Conservation (phyloP, 1,140 invertebrate genomes). For the Drosophila virilis region DNA sequence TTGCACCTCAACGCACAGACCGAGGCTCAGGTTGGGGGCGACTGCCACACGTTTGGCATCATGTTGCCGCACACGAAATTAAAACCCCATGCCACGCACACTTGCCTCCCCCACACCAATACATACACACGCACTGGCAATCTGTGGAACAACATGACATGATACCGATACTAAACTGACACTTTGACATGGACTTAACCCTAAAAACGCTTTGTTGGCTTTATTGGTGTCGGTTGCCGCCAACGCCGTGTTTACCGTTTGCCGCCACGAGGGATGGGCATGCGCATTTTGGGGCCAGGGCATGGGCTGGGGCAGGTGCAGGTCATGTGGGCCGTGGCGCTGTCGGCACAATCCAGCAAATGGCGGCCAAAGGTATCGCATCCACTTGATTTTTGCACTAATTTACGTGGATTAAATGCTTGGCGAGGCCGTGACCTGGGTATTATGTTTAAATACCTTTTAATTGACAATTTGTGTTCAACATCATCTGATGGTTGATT, state of each 20-base stretch:
- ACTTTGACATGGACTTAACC: conserved; percentile 84
- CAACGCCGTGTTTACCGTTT: conserved; percentile 48
- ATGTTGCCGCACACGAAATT: conserved; percentile 79
- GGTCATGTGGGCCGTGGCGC: conserved; percentile 15
- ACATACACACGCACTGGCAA: conserved; percentile 21
- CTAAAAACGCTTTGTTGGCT: conserved; percentile 83
- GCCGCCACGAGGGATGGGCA: background rate
- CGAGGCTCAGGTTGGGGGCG: conserved; percentile 6
- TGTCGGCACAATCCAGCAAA: conserved; percentile 18
- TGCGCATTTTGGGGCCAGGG: conserved; percentile 6
- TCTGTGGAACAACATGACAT: conserved; percentile 80
- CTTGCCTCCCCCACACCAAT: background rate
- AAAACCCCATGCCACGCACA: conserved; percentile 49
- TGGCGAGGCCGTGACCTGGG: conserved; percentile 57
- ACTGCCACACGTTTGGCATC: conserved; percentile 71
- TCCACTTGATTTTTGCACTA: conserved; percentile 82
- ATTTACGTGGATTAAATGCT: conserved; percentile 80
- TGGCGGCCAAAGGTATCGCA: conserved; percentile 54
- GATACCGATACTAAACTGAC: conserved; percentile 84
- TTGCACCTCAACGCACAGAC: conserved; percentile 71
- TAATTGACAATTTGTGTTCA: conserved; percentile 82
- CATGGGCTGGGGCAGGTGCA: background rate
- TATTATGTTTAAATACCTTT: conserved; percentile 83
- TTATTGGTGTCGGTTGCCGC: conserved; percentile 76
- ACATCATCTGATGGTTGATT: conserved; percentile 65